Percentiles rank a stretch among this genome's conserved stretches.
Conservation (phyloP, 2,888 invertebrate genomes). For the Catocala nupta region DNA sequence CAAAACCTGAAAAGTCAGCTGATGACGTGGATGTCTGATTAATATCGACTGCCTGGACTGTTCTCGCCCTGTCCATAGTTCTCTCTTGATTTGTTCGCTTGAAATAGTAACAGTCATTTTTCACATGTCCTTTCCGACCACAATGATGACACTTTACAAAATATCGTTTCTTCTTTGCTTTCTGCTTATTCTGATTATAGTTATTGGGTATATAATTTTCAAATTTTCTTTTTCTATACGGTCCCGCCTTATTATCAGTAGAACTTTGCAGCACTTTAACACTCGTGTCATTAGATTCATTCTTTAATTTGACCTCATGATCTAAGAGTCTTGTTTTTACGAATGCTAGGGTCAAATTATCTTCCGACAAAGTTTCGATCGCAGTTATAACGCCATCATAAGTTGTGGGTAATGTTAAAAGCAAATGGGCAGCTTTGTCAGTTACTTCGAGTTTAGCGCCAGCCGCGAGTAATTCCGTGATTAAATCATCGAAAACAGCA, state of each 20-base stretch:
- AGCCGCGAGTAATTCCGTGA: slow-evolving; percentile 57
- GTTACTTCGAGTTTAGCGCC: slow-evolving; percentile 62
- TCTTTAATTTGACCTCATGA: slow-evolving; percentile 18
- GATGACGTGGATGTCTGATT: no score
- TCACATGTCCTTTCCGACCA: no score
- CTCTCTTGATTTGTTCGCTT: no score
- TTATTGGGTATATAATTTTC: no score
- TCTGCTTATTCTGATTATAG: no score
- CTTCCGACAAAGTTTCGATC: slow-evolving; percentile 60
- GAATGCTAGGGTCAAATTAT: slow-evolving; percentile 58
- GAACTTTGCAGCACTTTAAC: slow-evolving; percentile 7
- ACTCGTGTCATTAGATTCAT: slow-evolving; percentile 10
- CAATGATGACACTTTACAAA: no score
- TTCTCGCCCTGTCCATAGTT: no score
- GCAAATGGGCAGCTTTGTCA: slow-evolving; percentile 62
- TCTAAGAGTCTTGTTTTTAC: slow-evolving; percentile 36
- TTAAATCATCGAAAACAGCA: slow-evolving; percentile 56
- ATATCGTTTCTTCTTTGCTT: no score
- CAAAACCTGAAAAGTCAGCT: slow-evolving; percentile 17
- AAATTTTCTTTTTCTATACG: no score
- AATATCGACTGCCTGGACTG: no score
- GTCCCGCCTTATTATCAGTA: no score
- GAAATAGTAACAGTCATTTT: no score
- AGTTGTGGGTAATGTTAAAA: slow-evolving; percentile 58
- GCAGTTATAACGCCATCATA: slow-evolving; percentile 67